Base-by-base conservation (phyloP, 2,797 vertebrate species). In the Toxotes lorentzi region DNA sequence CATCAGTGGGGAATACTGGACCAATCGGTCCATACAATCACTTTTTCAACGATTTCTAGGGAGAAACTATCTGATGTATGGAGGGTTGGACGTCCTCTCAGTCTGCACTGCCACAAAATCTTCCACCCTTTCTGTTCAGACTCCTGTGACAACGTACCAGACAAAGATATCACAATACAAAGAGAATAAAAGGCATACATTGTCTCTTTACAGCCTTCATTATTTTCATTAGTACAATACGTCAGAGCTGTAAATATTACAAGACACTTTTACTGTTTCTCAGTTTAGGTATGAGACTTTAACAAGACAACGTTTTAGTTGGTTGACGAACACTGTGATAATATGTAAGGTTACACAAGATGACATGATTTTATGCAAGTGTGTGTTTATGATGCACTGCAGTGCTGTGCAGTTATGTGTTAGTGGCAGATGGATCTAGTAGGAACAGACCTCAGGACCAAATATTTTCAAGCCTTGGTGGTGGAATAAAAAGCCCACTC, bases 231-330 rank as follows among this genome's bases (percentile, higher is more conserved):
- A 94, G 89, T 93, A 94, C 84, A 92, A 93, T 90, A 89, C 72
- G 70, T 92, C 87, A 93, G 85, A 91, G 89, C 90, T 92, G 92
- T 91, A 93, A 91, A 92, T 88, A 87, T 90, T 89, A 92, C 88
- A 89, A 91, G 88, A 93, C 92, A 92, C 85, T 91, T 92, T 79
- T 47, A 81, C 76, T 74, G 80, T 78, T 90, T 91, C 81, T 91
- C 76, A 85, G 84, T 85, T 90, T 76, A 89, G 80, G 84, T 77
- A 90, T 74, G 80, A 85, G 62, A 82, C 74, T 83, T 86, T 91
- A 92, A 88, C 82, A 90, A 84, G 89, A 92, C 88, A 87, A 43
- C 48, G 71, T 83, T 90, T 90, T 88, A 88, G 73, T 84, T 87
- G 73, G 76, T 68, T 71, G 81, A 84, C 60, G 73, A 63, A 82